Evolutionary conservation across 2,113 vertebrate genomes (phyloP).

Genomic region (Hymenochirus boettgeri): DNA sequence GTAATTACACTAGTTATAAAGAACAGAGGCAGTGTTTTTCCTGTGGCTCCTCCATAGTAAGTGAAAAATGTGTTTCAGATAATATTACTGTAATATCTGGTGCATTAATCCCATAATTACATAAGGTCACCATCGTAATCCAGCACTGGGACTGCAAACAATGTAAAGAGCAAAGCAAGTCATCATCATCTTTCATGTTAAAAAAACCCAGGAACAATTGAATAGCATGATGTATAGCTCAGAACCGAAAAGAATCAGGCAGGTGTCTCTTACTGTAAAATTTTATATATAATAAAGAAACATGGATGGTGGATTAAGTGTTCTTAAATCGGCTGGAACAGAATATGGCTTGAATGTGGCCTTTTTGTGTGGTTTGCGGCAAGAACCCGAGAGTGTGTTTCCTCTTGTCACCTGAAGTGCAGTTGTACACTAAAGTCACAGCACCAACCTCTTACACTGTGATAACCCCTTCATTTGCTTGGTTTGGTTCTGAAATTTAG

Average conservation of each 20-base stretch:
- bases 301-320: slow-evolving; percentile 19
- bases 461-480: slow-evolving; percentile 8
- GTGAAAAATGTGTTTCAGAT: background rate
- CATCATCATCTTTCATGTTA: background rate
- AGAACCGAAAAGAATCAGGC: slow-evolving; percentile 7
- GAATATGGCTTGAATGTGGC: slow-evolving; percentile 9
- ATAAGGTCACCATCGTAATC: slow-evolving; percentile 3
- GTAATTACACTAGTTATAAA: background rate
- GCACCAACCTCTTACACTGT: slow-evolving; percentile 15
- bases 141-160: slow-evolving; percentile 8
- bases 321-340: slow-evolving; percentile 26
- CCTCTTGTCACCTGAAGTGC: slow-evolving; percentile 2
- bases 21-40: background rate
- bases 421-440: slow-evolving; percentile 7
- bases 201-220: slow-evolving; percentile 16
- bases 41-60: background rate
- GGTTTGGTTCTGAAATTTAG: slow-evolving; percentile 11
- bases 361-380: slow-evolving; percentile 1
- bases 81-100: slow-evolving; percentile 18
- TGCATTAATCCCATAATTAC: slow-evolving; percentile 11
- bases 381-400: slow-evolving; percentile 15
- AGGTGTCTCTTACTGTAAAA: slow-evolving; percentile 9
- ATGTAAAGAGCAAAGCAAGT: slow-evolving; percentile 1
- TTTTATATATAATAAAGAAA: slow-evolving; percentile 5
- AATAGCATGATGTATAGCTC: slow-evolving; percentile 21